Base-by-base conservation (phyloP, 37 sponge, comb jelly and placozoan species). In the Mnemiopsis leidyi region DNA sequence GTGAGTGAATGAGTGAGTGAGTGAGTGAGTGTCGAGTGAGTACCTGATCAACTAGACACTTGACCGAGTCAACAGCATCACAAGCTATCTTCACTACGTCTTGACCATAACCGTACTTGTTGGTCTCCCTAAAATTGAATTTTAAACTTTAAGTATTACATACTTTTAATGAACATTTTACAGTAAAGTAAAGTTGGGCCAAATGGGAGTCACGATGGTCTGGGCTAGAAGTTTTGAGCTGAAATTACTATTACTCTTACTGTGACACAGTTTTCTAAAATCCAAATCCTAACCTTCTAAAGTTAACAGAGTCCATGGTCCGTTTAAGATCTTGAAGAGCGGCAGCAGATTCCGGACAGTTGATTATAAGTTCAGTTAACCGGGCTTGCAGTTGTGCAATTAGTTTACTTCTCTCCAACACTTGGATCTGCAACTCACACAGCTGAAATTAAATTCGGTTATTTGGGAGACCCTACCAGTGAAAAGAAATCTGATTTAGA, bases 341-440 rank as follows among this genome's bases (percentile, higher is more conserved):
- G 20, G 32, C 79, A 7, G 36, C 32, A 20, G 32, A 32, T 18
- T 32, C 79, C 1, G 79, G 79, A 3, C 36, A 77, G 20, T 34
- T 26, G 33, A 77, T 28, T 34, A 77, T 34, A 1, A 77, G 34
- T 32, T 77, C 79, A 31, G 79, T 77, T 7, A 77, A 36, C 23
- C 61, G 23, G 2, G 38, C 35, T 33, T 85, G 90, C 23, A 85
- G 61, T 61, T 32, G 23, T 18, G 90, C 40, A 5, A 85, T 85
- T 29, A 23, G 29, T 13, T 33, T 85, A 61, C 90, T 85, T 29
- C 35, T 37, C 7, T 85, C 35, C 21, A 85, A 38, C 26, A 85
- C 90, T 25, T 85, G 38, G 23, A 85, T 85, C 48, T 85, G 90
- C 2, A 85, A 61, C 13, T 40, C 90, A 38, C 90, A 85, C 90